A percentile compares a stretch with the other conserved stretches of the same genome.
Evolutionary conservation across 2,888 invertebrate genomes (phyloP).

Genomic region (Lepidocyrtinus sp.): DNA sequence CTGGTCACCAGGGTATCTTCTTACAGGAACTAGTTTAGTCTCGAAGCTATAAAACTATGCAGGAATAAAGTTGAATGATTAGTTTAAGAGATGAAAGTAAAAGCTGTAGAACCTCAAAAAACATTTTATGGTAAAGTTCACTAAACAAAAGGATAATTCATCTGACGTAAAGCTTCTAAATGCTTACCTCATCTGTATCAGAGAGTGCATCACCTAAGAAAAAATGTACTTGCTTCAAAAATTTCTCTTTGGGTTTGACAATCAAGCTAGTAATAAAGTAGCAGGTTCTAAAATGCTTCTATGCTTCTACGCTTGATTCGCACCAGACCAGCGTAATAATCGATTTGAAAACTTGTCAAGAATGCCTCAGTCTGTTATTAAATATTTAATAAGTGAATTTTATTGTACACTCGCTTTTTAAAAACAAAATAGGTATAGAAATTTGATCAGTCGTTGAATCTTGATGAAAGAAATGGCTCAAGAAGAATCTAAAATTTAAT

Average conservation of each 20-base stretch:
- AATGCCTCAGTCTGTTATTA: background rate
- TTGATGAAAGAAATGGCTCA: background rate
- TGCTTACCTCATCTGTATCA: constrained; percentile 4
- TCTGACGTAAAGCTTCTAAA: background rate
- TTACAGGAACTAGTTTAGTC: background rate
- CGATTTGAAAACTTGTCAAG: background rate
- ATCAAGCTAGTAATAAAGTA: background rate
- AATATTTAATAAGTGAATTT: background rate
- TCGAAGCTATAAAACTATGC: background rate
- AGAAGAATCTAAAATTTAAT: background rate
- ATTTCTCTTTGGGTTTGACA: constrained; percentile 1
- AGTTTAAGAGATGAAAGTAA: constrained; percentile 1
- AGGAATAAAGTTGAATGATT: constrained; percentile 13
- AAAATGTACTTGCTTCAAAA: background rate
- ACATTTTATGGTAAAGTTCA: background rate
- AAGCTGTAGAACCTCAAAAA: background rate
- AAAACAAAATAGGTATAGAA: background rate
- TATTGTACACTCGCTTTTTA: background rate
- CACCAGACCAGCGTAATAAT: background rate
- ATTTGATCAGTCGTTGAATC: background rate
- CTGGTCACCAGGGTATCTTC: background rate
- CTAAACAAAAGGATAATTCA: background rate
- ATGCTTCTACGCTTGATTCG: background rate
- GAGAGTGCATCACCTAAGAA: background rate
- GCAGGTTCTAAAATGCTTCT: background rate